Base-by-base conservation (phyloP, 2,888 invertebrate genomes). In the Philereme vetulata region DNA sequence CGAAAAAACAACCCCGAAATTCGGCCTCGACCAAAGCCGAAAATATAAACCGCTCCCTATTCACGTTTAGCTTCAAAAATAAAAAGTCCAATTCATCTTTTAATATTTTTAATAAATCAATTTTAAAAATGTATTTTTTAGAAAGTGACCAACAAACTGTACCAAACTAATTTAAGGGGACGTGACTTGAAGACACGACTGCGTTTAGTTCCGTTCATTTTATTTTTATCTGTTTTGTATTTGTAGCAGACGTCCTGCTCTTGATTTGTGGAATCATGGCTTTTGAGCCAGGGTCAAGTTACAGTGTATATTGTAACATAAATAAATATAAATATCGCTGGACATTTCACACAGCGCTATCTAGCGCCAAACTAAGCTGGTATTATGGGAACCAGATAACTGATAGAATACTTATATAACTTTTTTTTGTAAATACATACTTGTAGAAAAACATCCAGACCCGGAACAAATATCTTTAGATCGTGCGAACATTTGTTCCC, bases 101-200 rank as follows among this genome's bases (percentile, higher is more conserved):
- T 58, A 66, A 67, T 68, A 68, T 68, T 68, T 65, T 64, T 61
- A 51, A 70, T 66, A 67, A 69, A 67, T 69, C 67, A 67, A 62
- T 54, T 65, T 62, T 61, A 50, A 59, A 69, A 67, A 64, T 58
- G 56, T 53, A 60, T 65, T 67, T 67, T 69, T 67, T 81, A 79
- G 81, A 82, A 82, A 83, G 80, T 76, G 70, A 60, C 65, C 70
- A 69, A 61, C 72, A 72, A 76, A 76, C 81, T 80, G 85, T 77
- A 72, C 74, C 80, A 71, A 80, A 83, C 75, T 68, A 72, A 81
- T 81, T 84, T 82, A 82, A 68, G 66, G 60, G 57, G 71, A 84
- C 85, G 85, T 85, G 85, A 85, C 81, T 80, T 54, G 55, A 52
- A 62, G 66, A 65, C 84, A 84, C 84, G 85, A 82, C 71, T 75